These are phyloP conservation scores for Peromyscus eremicus DNA, from an alignment of 2,797 vertebrate genomes.

Conservation along the genomic window DNA sequence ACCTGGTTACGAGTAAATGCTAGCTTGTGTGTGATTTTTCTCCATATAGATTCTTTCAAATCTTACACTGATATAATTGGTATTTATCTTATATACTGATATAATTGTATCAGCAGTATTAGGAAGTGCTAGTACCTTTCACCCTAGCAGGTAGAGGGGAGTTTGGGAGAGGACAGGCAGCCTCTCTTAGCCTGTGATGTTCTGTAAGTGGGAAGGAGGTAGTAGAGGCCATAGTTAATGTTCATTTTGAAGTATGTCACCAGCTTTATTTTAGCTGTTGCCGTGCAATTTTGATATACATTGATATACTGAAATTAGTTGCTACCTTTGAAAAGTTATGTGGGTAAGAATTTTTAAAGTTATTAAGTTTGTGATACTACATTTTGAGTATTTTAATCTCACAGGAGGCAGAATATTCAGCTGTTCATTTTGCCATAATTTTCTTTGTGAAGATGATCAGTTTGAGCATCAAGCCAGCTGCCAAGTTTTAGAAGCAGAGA, in stretches of 20 bases:
- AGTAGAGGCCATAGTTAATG: background rate
- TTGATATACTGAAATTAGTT: background rate
- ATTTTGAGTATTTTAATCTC: conserved; percentile 70
- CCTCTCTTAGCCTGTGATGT: background rate
- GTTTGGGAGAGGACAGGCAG: background rate
- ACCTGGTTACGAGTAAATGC: background rate
- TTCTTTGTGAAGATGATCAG: conserved; percentile 99
- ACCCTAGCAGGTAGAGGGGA: background rate
- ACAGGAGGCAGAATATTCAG: conserved; percentile 97
- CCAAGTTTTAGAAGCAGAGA: conserved; percentile 98
- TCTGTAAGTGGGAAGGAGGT: no score
- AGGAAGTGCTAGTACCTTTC: background rate
- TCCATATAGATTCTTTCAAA: background rate
- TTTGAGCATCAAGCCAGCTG: conserved; percentile 99
- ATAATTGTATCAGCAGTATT: background rate
- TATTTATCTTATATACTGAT: background rate
- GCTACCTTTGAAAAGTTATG: background rate
- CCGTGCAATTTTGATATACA: background rate
- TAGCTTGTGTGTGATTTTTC: background rate
- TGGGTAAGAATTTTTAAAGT: background rate
- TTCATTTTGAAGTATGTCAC: background rate
- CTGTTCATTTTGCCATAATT: conserved; percentile 98
- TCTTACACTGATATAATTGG: background rate
- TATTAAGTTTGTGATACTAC: background rate
- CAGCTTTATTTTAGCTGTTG: background rate